These are phyloP conservation scores for Ctenopoma kingsleyae DNA, from an alignment of 2,797 vertebrate species.

Conservation along the genomic window DNA sequence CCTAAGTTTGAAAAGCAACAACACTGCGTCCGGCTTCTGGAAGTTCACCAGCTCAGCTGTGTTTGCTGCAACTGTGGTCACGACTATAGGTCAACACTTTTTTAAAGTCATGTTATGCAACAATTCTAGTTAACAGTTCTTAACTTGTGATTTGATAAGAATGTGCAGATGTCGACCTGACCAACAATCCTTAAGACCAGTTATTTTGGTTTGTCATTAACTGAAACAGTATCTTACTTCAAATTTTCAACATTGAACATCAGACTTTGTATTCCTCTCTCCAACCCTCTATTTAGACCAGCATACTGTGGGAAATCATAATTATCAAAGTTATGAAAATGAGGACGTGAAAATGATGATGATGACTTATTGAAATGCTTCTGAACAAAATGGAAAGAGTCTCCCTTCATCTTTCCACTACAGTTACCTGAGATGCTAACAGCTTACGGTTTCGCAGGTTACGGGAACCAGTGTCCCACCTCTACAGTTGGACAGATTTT, in stretches of 20 bases:
- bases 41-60: slow-evolving; percentile 86
- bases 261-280: not conserved
- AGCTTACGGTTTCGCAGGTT: slow-evolving; percentile 81
- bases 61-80: slow-evolving; percentile 87
- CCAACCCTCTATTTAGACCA: not conserved
- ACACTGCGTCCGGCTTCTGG: slow-evolving; percentile 84
- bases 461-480: slow-evolving; percentile 91
- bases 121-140: not conserved
- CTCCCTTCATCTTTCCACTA: not conserved
- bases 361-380: no score
- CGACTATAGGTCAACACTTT: slow-evolving; percentile 79
- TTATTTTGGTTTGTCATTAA: not conserved
- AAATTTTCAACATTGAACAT: not conserved
- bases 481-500: slow-evolving; percentile 89
- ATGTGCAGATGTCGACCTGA: not conserved
- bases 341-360: not conserved
- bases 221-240: no score
- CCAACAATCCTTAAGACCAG: not conserved
- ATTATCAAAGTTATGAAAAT: not conserved
- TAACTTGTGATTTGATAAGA: not conserved
- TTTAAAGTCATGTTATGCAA: not conserved
- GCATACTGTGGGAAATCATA: not conserved
- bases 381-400: not conserved
- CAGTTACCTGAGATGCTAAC: slow-evolving; percentile 9
- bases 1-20: slow-evolving; percentile 81